Evolutionary conservation across 2,797 vertebrate species (phyloP).

Genomic region (Avahi laniger): DNA sequence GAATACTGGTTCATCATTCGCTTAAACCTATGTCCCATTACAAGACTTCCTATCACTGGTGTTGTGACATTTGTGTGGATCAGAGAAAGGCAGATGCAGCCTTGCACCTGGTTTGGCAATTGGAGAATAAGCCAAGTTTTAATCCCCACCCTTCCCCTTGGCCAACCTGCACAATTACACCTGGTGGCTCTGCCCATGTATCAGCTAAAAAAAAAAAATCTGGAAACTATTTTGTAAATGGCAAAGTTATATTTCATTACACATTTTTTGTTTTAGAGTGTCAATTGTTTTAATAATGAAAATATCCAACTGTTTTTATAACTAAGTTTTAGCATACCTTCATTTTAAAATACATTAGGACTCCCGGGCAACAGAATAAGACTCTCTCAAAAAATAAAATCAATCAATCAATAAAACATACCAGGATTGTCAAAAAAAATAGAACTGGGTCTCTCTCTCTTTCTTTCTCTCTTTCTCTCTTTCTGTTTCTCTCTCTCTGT

Average conservation of each 20-base stretch:
- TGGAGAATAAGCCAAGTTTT: not conserved
- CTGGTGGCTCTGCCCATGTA: not conserved
- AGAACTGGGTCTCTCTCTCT: not conserved
- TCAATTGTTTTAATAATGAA: not conserved
- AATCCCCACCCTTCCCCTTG: not conserved
- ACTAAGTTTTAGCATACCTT: not conserved
- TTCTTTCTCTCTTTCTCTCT: not conserved
- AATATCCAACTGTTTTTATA: not conserved
- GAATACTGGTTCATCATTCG: not conserved
- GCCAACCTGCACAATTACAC: not conserved
- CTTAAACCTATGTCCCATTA: too few relatives aligned
- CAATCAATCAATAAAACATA: not conserved
- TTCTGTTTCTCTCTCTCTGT: not conserved
- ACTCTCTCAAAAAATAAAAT: not conserved
- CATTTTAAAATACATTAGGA: not conserved
- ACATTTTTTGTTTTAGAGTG: not conserved
- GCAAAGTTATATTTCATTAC: not conserved
- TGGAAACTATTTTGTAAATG: slow-evolving; percentile 18
- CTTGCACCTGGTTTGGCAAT: not conserved
- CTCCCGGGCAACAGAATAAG: not conserved
- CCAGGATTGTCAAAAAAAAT: not conserved
- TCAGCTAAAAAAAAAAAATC: not conserved
- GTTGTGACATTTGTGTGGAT: not conserved
- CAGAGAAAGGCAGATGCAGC: not conserved
- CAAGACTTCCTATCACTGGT: not conserved